Percentiles rank a stretch among this genome's conserved stretches.
Evolutionary conservation across 2,113 vertebrate genomes (phyloP).

Genomic region (Myiozetetes cayanensis): DNA sequence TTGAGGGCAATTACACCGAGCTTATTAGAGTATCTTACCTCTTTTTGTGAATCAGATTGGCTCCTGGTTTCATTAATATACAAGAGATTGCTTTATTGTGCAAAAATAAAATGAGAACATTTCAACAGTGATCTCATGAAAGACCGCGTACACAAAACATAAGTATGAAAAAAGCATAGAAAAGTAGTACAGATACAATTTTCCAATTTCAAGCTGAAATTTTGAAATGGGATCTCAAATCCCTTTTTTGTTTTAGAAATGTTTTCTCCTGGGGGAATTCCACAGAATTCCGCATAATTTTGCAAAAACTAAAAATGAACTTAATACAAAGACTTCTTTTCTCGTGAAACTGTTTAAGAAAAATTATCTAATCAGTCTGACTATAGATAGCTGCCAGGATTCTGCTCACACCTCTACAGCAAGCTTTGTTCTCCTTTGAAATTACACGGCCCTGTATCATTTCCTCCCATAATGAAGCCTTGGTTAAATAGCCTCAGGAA

Average conservation of each 20-base stretch:
- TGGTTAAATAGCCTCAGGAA: neutral
- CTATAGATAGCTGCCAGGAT: neutral
- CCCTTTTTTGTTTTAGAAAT: neutral
- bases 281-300: neutral
- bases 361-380: neutral
- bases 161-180: neutral
- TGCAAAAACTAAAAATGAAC: neutral
- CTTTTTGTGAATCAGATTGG: neutral
- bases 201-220: neutral
- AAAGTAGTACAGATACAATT: neutral
- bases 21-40: neutral
- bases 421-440: conserved; percentile 29
- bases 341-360: neutral
- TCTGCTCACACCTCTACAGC: conserved; percentile 4
- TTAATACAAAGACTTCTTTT: neutral
- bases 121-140: neutral
- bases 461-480: neutral
- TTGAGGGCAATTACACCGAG: neutral
- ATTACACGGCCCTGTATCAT: neutral
- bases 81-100: neutral
- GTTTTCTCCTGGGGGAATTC: neutral
- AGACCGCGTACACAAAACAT: neutral
- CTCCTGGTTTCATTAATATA: neutral
- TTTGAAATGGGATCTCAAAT: neutral
- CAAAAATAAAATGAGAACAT: neutral